Percentiles rank a stretch among this genome's conserved stretches.
Evolutionary conservation across 2,888 invertebrate genomes (phyloP).

Genomic region (Nomada ferruginata): DNA sequence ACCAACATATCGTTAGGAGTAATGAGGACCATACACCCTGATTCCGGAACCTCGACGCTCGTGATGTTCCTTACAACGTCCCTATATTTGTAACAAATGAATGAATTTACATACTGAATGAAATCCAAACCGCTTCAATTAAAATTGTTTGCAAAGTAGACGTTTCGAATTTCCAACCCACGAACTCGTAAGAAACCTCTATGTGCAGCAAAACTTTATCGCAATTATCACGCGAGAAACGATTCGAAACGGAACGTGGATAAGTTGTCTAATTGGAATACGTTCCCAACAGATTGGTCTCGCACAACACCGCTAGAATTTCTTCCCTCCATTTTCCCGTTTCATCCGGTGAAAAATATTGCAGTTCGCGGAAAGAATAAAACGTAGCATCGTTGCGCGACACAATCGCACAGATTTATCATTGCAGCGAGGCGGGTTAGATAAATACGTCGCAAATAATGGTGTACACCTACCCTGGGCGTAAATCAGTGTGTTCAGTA

Average conservation of each 20-base stretch:
- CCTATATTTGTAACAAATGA: conserved; percentile 13
- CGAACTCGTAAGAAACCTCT: no score
- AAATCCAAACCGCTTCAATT: not conserved
- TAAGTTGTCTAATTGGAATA: not conserved
- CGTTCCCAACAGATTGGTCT: not conserved
- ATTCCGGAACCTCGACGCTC: conserved; percentile 32
- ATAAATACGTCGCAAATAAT: not conserved
- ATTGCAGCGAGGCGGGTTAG: not conserved
- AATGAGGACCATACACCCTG: conserved; percentile 24
- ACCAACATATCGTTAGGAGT: rapidly evolving
- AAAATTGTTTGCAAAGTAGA: not conserved
- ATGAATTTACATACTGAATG: not conserved
- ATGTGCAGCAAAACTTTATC: not conserved
- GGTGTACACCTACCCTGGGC: conserved; percentile 59
- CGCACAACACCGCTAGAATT: not conserved
- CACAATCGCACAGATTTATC: conserved; percentile 3
- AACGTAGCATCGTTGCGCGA: not conserved
- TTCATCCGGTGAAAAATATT: not conserved
- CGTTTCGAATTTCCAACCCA: not conserved
- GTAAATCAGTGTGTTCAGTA: conserved; percentile 72
- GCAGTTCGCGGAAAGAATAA: not conserved
- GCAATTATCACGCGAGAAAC: not conserved
- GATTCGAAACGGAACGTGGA: not conserved
- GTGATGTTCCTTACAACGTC: not conserved
- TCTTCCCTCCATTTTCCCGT: not conserved